Percentiles rank a stretch among this genome's conserved stretches.
These are phyloP conservation scores for Procambarus virginalis DNA, from an alignment of 1,140 invertebrate species.

Conservation along the genomic window DNA sequence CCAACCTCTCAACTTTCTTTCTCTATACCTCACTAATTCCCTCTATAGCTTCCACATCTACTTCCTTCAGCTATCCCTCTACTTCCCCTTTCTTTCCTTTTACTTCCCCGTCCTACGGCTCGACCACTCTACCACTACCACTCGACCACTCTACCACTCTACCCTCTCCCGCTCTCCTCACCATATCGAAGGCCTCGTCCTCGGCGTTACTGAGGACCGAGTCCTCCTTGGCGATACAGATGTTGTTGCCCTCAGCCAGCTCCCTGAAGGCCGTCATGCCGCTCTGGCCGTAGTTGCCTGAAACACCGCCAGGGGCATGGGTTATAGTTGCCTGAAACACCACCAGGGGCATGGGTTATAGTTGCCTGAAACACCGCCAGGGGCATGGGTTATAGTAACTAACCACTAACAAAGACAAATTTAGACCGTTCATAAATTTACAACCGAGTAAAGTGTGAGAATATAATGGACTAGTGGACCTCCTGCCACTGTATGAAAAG, in stretches of 20 bases:
- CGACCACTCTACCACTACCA: too few species aligned
- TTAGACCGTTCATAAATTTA: too few species aligned
- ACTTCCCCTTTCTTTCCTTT: background rate
- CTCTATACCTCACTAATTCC: background rate
- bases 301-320: constrained; percentile 64
- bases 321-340: constrained; percentile 82
- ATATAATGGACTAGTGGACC: too few species aligned
- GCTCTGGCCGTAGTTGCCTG: constrained; percentile 87
- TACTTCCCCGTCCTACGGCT: too few species aligned
- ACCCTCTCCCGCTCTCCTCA: constrained; percentile 65
- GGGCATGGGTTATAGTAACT: too few species aligned
- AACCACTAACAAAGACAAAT: too few species aligned
- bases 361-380: too few species aligned
- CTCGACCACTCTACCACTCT: background rate
- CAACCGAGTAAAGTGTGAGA: too few species aligned
- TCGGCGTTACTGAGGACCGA: constrained; percentile 80
- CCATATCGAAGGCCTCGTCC: constrained; percentile 79
- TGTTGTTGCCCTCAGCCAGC: constrained; percentile 79
- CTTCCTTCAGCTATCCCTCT: background rate
- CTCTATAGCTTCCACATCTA: background rate
- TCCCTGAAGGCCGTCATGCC: constrained; percentile 86
- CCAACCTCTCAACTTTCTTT: background rate
- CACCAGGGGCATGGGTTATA: too few species aligned
- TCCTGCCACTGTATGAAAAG: too few species aligned
- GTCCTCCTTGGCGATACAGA: constrained; percentile 85